Base-by-base conservation (phyloP, 2,888 invertebrate genomes). In the Plusia festucae region DNA sequence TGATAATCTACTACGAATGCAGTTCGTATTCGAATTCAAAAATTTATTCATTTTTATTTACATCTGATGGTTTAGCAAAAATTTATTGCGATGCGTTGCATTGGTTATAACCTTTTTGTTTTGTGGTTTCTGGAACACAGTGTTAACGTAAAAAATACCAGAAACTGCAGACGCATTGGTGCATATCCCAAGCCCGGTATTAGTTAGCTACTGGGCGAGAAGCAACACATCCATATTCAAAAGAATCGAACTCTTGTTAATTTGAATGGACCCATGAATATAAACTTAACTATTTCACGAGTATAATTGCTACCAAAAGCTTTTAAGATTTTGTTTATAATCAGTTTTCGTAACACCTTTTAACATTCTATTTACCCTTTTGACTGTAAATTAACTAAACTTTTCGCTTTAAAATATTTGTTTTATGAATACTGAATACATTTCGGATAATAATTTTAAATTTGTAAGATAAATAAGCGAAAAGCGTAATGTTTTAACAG, bases 211-310 rank as follows among this genome's bases (percentile, higher is more conserved):
- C 56, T 62, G 53, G n/a, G 16, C 9, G 46, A 9, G 52, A 24
- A 53, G 62, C 70, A 57, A 53, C 15, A 40, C 78, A 82, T 83
- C 73, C 76, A 83, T 83, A 83, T 83, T 83, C 83, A 83, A 71
- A 77, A 77, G 82, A 77, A 78, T 82, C 79, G 79, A 77, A 79
- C 68, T 74, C 69, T 62, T 67, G 68, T 76, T 74, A 69, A 83
- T 83, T 83, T 82, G 77, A 82, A 83, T 81, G 72, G 60, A 64
- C 57, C 68, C 59, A 61, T 55, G 56, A 65, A 40, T 40, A 51
- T 60, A 58, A 60, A 67, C 67, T 46, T 62, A 64, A 59, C 69
- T 57, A 65, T 62, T 60, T 55, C 27, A 13, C 16, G n/a, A n/a
- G 52, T 53, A 53, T 54, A 65, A 16, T 68, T 56, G 34, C 58